Base-by-base conservation (phyloP, 2,113 vertebrate species). In the Connochaetes taurinus region DNA sequence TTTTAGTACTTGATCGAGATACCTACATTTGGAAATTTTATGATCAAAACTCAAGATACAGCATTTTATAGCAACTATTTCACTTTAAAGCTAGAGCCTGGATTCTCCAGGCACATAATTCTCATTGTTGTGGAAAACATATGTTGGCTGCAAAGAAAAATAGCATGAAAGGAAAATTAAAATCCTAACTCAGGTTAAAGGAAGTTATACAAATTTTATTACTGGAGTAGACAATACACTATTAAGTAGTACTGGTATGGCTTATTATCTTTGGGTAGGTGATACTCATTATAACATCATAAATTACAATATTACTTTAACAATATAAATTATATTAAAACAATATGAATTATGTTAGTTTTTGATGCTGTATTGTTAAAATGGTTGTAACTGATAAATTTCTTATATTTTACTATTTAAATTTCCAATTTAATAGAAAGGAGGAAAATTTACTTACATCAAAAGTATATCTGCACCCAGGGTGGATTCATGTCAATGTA, bases 1-100 rank as follows among this genome's bases (percentile, higher is more conserved):
- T 81, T 94, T 91, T 84, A 95, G n/a, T 86, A 55, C 19, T 95
- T 95, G 50, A 94, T 91, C 3, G 13, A 89, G 13, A 45, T 67
- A 94, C 43, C 47, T 47, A 57, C 29, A 81, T 82, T 92, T 57
- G 43, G 33, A 90, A 87, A 97, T 89, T 92, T 87, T 89, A 93
- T 97, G n/a, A 96, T 71, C 36, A 95, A 64, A 97, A 90, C 62
- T 91, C 60, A 84, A 87, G 33, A 76, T 40, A 88, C 16, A 85
- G n/a, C 43, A 53, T 91, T 96, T 91, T 97, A 64, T 27, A 94
- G 71, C 53, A 97, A 84, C 40, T 86, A 81, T 87, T 96, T 78
- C 40, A 76, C 31, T 89, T 76, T 52, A 94, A 96, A 76, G 6
- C 71, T 94, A 36, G 47, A 94, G 40, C n/a, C 45, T 64, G 5